phyloP scores from a whole-genome alignment of 2,797 vertebrate genomes.

The Sphenopsis melanotis region DNA sequence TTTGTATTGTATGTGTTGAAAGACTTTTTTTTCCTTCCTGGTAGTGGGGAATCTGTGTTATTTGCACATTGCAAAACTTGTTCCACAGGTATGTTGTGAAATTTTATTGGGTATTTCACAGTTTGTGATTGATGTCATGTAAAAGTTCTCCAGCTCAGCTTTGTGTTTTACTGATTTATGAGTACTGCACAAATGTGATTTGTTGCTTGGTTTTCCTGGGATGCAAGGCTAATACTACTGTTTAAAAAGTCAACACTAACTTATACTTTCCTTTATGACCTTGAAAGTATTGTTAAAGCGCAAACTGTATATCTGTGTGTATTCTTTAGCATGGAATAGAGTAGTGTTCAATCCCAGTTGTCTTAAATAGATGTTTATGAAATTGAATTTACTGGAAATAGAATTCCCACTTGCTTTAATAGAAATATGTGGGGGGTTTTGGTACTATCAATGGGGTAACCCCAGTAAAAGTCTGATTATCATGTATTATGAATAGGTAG shows the following conservation, averaged over 20 bases:
- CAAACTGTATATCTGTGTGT: not conserved
- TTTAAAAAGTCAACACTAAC: not conserved
- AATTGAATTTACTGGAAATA: not conserved
- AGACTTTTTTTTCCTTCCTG: conserved; percentile 39
- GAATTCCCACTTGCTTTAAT: not conserved
- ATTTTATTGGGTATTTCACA: conserved; percentile 55
- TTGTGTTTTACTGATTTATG: conserved; percentile 40
- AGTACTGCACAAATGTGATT: not conserved
- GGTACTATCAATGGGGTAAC: not conserved
- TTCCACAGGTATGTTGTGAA: conserved; percentile 61
- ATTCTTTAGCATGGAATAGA: not conserved
- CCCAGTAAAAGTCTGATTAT: not conserved
- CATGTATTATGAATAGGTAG: not conserved
- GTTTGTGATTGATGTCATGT: conserved; percentile 45
- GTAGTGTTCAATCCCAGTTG: not conserved
- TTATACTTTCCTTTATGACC: not conserved
- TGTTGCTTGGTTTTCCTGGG: conserved; percentile 14
- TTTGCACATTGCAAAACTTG: conserved; percentile 61
- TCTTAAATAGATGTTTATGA: not conserved
- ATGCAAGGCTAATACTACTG: not conserved
- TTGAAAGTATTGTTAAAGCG: not conserved
- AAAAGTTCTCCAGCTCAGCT: not conserved
- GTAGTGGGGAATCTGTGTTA: conserved; percentile 46
- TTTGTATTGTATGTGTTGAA: conserved; percentile 17
- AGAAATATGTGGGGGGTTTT: not conserved